These are phyloP conservation scores for Paramormyrops kingsleyae DNA, from an alignment of 2,113 vertebrate genomes.

Conservation along the genomic window DNA sequence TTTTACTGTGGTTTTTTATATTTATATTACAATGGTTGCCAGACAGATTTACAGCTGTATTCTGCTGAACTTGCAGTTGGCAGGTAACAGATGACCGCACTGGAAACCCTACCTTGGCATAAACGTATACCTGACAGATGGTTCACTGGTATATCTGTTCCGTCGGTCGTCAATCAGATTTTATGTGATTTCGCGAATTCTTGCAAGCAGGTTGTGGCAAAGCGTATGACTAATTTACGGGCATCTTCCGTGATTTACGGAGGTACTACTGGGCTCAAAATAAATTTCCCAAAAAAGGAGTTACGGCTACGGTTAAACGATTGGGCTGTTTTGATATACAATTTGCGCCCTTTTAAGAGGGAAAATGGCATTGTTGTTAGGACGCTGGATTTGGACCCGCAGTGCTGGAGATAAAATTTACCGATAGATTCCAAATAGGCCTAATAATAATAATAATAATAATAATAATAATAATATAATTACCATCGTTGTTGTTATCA, in stretches of 20 bases:
- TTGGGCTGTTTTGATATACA: neutral
- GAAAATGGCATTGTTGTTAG: neutral
- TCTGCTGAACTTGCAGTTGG: neutral
- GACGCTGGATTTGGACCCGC: neutral
- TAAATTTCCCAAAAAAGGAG: neutral
- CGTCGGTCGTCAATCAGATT: neutral
- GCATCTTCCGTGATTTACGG: neutral
- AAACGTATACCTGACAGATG: neutral
- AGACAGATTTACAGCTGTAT: neutral
- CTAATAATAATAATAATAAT: neutral
- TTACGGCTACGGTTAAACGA: neutral
- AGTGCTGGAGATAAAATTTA: neutral
- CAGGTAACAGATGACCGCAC: neutral
- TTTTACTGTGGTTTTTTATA: neutral
- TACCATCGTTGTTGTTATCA: neutral
- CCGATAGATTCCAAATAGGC: neutral
- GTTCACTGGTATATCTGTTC: neutral
- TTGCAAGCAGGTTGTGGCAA: neutral
- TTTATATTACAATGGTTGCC: neutral
- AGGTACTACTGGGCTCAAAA: neutral
- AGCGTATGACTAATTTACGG: neutral
- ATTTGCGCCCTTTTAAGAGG: neutral
- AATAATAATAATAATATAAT: neutral
- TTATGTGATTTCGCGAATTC: neutral
- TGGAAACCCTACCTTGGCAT: neutral